Evolutionary conservation across 1,140 invertebrate species (phyloP).

Genomic region (Oncopeltus fasciatus): DNA sequence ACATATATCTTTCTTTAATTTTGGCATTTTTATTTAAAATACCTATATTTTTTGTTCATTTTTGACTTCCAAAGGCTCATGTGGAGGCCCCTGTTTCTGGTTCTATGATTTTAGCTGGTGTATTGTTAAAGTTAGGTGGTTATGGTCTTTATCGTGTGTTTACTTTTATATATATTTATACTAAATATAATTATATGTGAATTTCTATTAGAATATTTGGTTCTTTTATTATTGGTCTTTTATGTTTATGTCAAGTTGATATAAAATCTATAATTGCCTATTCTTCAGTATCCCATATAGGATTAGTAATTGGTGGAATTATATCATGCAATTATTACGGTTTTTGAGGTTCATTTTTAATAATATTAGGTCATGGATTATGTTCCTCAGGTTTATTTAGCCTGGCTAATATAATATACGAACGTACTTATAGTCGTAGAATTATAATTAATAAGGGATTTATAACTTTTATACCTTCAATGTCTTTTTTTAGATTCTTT

Average conservation of each 20-base stretch:
- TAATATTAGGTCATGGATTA: constrained; percentile 24
- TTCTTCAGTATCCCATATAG: constrained; percentile 45
- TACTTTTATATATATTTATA: constrained; percentile 31
- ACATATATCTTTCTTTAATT: constrained; percentile 37
- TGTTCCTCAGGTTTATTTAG: constrained; percentile 53
- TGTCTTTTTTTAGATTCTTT: not conserved
- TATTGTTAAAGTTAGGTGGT: constrained; percentile 51
- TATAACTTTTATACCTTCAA: constrained; percentile 2
- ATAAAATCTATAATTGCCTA: constrained; percentile 46
- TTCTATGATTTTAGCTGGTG: constrained; percentile 52
- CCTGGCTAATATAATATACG: constrained; percentile 48
- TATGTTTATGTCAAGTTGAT: constrained; percentile 44
- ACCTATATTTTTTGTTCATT: constrained; percentile 50
- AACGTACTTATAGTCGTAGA: constrained; percentile 31
- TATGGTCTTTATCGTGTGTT: constrained; percentile 43
- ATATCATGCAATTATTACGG: constrained; percentile 30
- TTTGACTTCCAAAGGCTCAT: constrained; percentile 57
- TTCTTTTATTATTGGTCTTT: constrained; percentile 37
- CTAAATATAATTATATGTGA: constrained; percentile 33
- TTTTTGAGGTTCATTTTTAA: constrained; percentile 6
- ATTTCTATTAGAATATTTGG: constrained; percentile 36
- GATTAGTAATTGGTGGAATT: constrained; percentile 34
- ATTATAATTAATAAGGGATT: constrained; percentile 31
- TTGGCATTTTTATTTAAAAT: constrained; percentile 51
- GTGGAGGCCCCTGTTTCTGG: constrained; percentile 52